A percentile compares a stretch with the other conserved stretches of the same genome.
These are phyloP conservation scores for Syndactyla subalaris DNA, from an alignment of 2,797 vertebrate species.

Conservation along the genomic window DNA sequence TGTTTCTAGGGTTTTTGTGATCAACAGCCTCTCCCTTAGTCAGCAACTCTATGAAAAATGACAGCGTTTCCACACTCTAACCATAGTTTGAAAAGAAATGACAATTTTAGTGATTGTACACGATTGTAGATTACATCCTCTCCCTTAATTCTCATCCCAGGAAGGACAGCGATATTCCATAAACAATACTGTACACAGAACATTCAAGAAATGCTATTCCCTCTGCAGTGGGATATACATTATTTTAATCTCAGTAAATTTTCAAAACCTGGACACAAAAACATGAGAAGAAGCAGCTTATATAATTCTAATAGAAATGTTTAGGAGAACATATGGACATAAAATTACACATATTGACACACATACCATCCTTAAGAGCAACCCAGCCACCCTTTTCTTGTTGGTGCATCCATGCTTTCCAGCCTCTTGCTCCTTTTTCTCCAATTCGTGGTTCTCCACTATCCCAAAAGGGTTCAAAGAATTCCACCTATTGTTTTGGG, in stretches of 20 bases:
- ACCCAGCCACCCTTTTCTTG: constrained; percentile 96
- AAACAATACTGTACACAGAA: neutral
- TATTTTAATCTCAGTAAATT: neutral
- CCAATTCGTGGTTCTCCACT: constrained; percentile 92
- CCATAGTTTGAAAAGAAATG: neutral
- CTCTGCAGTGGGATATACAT: neutral
- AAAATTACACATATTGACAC: rapidly evolving
- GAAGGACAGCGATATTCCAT: neutral
- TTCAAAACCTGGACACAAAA: neutral
- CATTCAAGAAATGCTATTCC: neutral
- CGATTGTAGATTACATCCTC: neutral
- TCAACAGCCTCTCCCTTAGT: neutral
- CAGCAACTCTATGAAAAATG: neutral
- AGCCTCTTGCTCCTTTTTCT: constrained; percentile 90
- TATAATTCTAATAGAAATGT: neutral
- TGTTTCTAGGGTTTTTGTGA: neutral
- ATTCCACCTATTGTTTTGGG: constrained; percentile 84
- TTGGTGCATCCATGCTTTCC: constrained; percentile 96
- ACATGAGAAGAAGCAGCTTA: neutral
- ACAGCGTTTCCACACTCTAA: neutral
- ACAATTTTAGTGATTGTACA: neutral
- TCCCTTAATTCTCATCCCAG: neutral
- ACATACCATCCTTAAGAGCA: constrained; percentile 82
- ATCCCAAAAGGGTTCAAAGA: constrained; percentile 99
- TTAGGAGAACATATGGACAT: neutral